These are phyloP conservation scores for Marmota monax DNA, from an alignment of 2,113 vertebrate genomes.

Conservation along the genomic window DNA sequence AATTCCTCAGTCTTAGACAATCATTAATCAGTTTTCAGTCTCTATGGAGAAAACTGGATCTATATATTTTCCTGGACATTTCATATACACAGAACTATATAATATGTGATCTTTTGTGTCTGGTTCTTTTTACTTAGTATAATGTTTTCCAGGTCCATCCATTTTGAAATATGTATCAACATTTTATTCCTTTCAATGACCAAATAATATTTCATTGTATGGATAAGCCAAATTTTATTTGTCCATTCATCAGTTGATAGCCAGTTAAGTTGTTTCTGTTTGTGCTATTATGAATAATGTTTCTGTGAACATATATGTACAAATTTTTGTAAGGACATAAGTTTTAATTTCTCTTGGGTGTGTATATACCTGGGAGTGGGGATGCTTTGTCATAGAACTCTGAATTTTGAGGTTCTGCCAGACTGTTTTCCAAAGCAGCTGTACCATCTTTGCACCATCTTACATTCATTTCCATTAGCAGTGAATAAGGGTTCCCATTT, in stretches of 20 bases:
- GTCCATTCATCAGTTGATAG: neutral
- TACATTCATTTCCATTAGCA: neutral
- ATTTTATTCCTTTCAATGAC: neutral
- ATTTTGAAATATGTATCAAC: neutral
- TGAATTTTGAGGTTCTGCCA: neutral
- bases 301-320: neutral
- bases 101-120: neutral
- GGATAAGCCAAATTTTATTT: neutral
- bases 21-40: neutral
- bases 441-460: neutral
- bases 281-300: neutral
- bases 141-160: neutral
- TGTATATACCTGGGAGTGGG: neutral
- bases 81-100: neutral
- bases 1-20: neutral
- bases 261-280: neutral
- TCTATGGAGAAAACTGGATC: neutral
- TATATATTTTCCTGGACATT: neutral
- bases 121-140: neutral
- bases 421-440: neutral
- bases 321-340: neutral
- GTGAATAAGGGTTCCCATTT: neutral
- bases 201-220: neutral
- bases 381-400: neutral
- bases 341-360: conserved; percentile 15